Evolutionary conservation across 2,113 vertebrate genomes (phyloP).

Genomic region (Protobothrops flavoviridis): DNA sequence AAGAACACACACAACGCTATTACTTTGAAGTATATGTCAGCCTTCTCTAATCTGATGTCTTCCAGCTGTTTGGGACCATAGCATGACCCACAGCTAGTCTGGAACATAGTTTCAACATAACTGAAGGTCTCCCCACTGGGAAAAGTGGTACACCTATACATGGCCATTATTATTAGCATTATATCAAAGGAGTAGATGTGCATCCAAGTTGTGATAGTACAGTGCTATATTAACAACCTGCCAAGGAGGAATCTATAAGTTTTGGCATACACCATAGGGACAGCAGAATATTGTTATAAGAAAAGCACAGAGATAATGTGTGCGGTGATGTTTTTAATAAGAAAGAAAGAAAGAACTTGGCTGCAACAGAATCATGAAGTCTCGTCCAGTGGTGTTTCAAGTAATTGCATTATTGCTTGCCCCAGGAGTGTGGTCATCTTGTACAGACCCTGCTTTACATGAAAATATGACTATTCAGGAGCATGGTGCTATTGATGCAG

Average conservation of each 20-base stretch:
- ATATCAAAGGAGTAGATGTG: background rate
- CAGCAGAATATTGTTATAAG: background rate
- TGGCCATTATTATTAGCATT: background rate
- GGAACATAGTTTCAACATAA: background rate
- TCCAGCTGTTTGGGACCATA: background rate
- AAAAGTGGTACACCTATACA: background rate
- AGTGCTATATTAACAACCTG: background rate
- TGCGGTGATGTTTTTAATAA: background rate
- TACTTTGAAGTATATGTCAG: background rate
- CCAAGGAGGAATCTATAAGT: no score
- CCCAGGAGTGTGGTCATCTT: background rate
- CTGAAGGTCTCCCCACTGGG: background rate
- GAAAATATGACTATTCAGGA: slow-evolving; percentile 23
- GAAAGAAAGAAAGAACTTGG: background rate
- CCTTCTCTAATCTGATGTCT: background rate
- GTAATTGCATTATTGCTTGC: background rate
- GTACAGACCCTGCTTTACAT: background rate
- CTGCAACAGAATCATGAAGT: background rate
- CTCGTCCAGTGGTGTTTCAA: background rate
- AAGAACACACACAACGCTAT: background rate
- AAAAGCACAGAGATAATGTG: background rate
- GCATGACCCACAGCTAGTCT: background rate
- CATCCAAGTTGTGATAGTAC: background rate
- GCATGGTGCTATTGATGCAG: slow-evolving; percentile 8
- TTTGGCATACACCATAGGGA: background rate